These are phyloP conservation scores for Amiota communis DNA, from an alignment of 2,888 invertebrate species.

Conservation along the genomic window DNA sequence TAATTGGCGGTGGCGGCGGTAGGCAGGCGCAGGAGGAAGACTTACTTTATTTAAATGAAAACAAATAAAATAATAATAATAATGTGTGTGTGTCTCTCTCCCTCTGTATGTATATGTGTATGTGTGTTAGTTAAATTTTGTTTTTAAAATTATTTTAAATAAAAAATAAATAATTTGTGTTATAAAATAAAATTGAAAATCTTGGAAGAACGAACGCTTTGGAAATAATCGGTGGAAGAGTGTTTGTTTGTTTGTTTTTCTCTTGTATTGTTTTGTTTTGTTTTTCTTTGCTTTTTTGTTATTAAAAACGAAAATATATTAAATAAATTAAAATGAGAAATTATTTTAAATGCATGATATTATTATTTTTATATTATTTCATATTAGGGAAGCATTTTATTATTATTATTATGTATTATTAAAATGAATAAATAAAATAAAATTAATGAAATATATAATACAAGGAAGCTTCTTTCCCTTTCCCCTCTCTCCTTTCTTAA, in stretches of 20 bases:
- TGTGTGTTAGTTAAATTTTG: background rate
- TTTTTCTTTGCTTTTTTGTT: background rate
- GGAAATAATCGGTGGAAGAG: slow-evolving; percentile 64
- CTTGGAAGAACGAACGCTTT: slow-evolving; percentile 59
- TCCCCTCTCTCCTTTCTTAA: too few relatives aligned
- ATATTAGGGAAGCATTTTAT: slow-evolving; percentile 2
- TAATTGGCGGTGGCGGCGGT: too few relatives aligned
- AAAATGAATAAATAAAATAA: background rate
- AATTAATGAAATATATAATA: background rate
- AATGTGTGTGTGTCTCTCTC: too few relatives aligned
- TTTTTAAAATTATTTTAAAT: too few relatives aligned
- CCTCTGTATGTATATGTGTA: background rate
- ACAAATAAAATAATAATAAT: too few relatives aligned
- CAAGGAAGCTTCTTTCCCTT: too few relatives aligned
- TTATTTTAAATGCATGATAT: slow-evolving; percentile 40
- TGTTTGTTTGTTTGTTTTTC: slow-evolving; percentile 41
- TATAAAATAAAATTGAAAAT: slow-evolving; percentile 48
- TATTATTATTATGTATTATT: too few relatives aligned
- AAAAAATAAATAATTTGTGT: too few relatives aligned
- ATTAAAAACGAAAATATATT: background rate
- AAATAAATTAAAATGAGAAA: slow-evolving; percentile 61
- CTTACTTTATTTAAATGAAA: background rate
- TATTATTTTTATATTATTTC: slow-evolving; percentile 34
- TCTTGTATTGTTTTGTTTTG: slow-evolving; percentile 34
- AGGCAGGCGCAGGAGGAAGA: slow-evolving; percentile 14